Conservation (phyloP, 2,113 vertebrate species). For the Apaloderma vittatum region DNA sequence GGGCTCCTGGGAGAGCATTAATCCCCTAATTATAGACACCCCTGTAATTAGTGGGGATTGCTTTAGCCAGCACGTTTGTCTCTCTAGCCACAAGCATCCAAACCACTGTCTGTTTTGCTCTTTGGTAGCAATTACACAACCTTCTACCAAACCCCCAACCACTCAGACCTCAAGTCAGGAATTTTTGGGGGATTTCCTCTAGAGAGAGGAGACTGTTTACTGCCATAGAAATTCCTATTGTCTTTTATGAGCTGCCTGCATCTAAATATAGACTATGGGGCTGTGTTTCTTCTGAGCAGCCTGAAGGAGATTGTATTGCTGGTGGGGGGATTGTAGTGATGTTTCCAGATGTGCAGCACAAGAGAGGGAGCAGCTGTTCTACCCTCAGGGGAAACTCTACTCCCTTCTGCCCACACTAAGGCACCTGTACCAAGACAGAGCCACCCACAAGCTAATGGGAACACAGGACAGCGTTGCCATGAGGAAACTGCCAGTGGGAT, state of each 20-base stretch:
- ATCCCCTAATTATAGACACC: not conserved
- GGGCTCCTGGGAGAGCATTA: not conserved
- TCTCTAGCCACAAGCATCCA: not conserved
- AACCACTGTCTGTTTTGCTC: not conserved
- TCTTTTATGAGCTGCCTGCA: not conserved
- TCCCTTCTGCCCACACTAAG: not conserved
- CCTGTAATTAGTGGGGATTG: not conserved
- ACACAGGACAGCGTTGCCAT: not conserved
- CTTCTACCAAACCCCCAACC: not conserved
- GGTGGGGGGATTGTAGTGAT: not conserved
- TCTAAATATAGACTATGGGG: not conserved
- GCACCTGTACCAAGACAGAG: not conserved
- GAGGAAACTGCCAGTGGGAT: not conserved
- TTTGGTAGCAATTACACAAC: not conserved
- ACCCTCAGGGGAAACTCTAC: not conserved
- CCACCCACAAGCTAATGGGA: not conserved
- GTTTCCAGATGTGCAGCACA: not conserved
- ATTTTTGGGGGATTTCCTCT: not conserved
- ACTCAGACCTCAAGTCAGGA: not conserved
- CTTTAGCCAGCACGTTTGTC: not conserved
- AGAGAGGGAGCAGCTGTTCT: not conserved
- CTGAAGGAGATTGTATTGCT: not conserved
- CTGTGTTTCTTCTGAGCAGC: not conserved
- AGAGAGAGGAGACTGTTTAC: not conserved
- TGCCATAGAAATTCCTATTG: not conserved